Evolutionary conservation across 2,888 invertebrate species (phyloP), one percentile per base, ranked within the genome.

Genomic region (Pollenia angustigena): DNA sequence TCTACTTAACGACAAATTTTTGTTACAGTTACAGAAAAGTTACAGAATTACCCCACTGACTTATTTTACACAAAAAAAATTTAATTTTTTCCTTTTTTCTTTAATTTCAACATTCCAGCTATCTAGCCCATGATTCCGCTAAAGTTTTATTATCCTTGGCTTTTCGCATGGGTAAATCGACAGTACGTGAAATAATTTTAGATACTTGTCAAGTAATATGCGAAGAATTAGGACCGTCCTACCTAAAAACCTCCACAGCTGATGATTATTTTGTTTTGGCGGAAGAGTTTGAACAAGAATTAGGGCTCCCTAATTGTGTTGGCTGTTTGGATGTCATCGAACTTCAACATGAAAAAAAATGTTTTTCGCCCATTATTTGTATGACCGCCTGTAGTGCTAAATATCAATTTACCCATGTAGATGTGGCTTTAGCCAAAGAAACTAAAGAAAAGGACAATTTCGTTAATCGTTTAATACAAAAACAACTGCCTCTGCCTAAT

Each of bases 161-260:
- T 18, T 87, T 87, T 74, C 87, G 87, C 2, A 80, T 87, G 83
- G 87, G 87, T 9, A 81, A 80, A 60, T 81, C 87, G 1, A 87
- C 87, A 9, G 80, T 87, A 4, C 32, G 87, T 23, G 81, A 76
- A 68, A 87, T 87, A 56, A 84, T 87, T 54, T 54, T 76, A 10
- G 87, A 87, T 9, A 87, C 87, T 16, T 87, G 87, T 56, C 84
- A 81, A 56, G 75, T 66, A 10, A 87, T 87, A n/a, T 80, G 75
- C 42, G 80, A 81, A 52, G 76, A 81, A 68, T 54, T 87, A 11
- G 83, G 84, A 12, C 71, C 83, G 0, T 48, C 11, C 4, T 87
- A 84, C 18, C 12, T 87, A 2, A 84, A 84, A 46, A 7, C 46
- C 0, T 60, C 23, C 3, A 60, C 66, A 1, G 23, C 60, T 1